Evolutionary conservation across 2,888 invertebrate genomes (phyloP), one percentile per base, ranked within the genome.

Genomic region (Agriopis aurantiaria): DNA sequence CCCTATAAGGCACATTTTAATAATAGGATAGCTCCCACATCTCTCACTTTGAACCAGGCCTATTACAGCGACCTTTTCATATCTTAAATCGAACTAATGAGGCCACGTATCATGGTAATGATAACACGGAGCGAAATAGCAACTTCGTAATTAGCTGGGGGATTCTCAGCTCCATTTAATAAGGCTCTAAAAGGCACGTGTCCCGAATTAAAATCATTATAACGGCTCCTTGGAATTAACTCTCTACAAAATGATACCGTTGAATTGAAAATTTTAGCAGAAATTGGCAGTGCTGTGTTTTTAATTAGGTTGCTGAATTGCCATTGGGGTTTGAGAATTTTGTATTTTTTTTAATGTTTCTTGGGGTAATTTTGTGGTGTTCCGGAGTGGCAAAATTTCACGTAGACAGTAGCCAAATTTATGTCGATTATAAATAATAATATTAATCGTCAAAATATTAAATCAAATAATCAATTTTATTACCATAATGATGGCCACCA

Each of bases 141-240:
- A 63, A 72, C 70, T 65, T 52, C 45, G 63, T 73, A 71, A 71
- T 71, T 70, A 68, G 53, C 70, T 49, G 52, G 67, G 60, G 59
- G 69, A 67, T 69, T 68, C 69, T 65, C 52, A 62, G 65, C 62
- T 53, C 64, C 69, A 59, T 71, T 71, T 76, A 75, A 72, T 71
- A 73, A 62, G 68, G 71, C 73, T 59, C 71, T 69, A 68, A 72
- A 72, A 66, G 74, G 75, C 73, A 75, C 76, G 75, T 73, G 76
- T 69, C 52, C 69, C 46, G 76, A 75, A 76, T 76, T 75, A 74
- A 70, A 73, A 76, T 76, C 58, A 75, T 76, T 75, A 73, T 75
- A 73, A 67, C 67, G 68, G 65, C 75, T 71, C 73, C 63, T 75
- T 73, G 59, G 73, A 75, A 72, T 75, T 68, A 73, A 76, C 74